A percentile compares a stretch with the other conserved stretches of the same genome.
phyloP scores from a whole-genome alignment of 2,888 invertebrate genomes.

The Heliconius sara region DNA sequence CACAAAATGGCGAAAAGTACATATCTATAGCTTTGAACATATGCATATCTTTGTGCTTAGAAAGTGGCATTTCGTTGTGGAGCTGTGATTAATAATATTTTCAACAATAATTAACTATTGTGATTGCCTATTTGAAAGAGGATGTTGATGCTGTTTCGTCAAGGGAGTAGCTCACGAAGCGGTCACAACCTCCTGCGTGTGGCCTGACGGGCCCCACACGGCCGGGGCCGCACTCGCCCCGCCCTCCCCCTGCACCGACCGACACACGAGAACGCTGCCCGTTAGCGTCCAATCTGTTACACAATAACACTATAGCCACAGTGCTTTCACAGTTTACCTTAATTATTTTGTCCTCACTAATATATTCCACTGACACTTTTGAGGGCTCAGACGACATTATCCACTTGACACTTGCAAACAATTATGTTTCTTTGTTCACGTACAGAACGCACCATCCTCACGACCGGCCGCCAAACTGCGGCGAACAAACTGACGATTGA shows the following conservation, averaged over 20 bases:
- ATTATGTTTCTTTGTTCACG: slow-evolving; percentile 79
- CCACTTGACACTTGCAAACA: slow-evolving; percentile 75
- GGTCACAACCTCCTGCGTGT: slow-evolving; percentile 86
- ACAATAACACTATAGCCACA: slow-evolving; percentile 75
- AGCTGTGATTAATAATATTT: not conserved
- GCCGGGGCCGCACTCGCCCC: slow-evolving; percentile 82
- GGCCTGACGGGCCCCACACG: slow-evolving; percentile 85
- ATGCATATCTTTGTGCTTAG: not conserved
- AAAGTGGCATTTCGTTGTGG: not conserved
- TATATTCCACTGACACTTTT: slow-evolving; percentile 80
- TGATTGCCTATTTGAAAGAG: slow-evolving; percentile 31
- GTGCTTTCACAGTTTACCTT: slow-evolving; percentile 76
- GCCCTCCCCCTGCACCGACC: slow-evolving; percentile 82
- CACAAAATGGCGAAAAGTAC: slow-evolving; percentile 24
- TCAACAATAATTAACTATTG: not conserved
- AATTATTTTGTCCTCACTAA: slow-evolving; percentile 77
- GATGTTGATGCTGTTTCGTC: slow-evolving; percentile 62
- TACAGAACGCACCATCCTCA: slow-evolving; percentile 80
- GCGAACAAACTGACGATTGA: slow-evolving; percentile 77
- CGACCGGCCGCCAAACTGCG: slow-evolving; percentile 82
- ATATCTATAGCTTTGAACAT: not conserved
- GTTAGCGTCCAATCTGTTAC: slow-evolving; percentile 80
- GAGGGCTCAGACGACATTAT: slow-evolving; percentile 82
- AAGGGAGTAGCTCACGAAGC: slow-evolving; percentile 82
- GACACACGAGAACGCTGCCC: slow-evolving; percentile 81